A percentile compares a stretch with the other conserved stretches of the same genome.
Conservation (phyloP, 2,113 vertebrate genomes). For the Rhodinocichla rosea region DNA sequence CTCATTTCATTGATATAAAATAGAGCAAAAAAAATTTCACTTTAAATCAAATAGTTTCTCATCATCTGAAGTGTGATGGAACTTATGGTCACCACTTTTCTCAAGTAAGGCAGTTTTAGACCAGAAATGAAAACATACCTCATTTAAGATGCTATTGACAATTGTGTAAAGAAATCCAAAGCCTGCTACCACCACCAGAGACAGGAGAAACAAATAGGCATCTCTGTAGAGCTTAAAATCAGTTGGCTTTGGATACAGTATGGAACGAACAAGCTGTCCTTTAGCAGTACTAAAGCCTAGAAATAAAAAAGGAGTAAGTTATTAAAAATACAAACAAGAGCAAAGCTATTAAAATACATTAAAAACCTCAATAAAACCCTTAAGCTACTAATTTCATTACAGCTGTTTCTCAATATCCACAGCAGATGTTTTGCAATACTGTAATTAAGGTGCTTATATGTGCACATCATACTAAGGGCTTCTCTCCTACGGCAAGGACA, state of each 20-base stretch:
- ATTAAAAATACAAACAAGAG: neutral
- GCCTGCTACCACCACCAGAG: constrained; percentile 90
- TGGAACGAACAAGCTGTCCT: constrained; percentile 95
- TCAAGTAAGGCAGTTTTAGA: neutral
- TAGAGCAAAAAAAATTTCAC: neutral
- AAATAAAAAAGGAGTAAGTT: neutral
- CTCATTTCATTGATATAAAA: neutral
- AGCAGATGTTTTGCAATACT: constrained; percentile 8
- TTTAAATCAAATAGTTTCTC: neutral
- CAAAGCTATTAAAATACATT: neutral
- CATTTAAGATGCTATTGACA: constrained; percentile 83
- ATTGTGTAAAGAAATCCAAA: constrained; percentile 94
- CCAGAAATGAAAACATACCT: constrained; percentile 70
- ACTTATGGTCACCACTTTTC: neutral
- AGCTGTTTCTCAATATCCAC: neutral
- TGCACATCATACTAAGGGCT: neutral
- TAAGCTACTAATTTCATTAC: constrained; percentile 16
- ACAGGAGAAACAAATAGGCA: constrained; percentile 94
- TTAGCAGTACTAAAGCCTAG: constrained; percentile 96
- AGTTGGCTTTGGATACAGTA: constrained; percentile 96
- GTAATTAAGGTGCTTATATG: neutral
- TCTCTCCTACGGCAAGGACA: neutral
- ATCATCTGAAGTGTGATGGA: neutral
- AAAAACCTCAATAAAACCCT: neutral
- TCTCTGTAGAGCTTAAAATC: constrained; percentile 98